These are phyloP conservation scores for Magallana gigas DNA, from an alignment of 1,140 invertebrate species.

Conservation along the genomic window DNA sequence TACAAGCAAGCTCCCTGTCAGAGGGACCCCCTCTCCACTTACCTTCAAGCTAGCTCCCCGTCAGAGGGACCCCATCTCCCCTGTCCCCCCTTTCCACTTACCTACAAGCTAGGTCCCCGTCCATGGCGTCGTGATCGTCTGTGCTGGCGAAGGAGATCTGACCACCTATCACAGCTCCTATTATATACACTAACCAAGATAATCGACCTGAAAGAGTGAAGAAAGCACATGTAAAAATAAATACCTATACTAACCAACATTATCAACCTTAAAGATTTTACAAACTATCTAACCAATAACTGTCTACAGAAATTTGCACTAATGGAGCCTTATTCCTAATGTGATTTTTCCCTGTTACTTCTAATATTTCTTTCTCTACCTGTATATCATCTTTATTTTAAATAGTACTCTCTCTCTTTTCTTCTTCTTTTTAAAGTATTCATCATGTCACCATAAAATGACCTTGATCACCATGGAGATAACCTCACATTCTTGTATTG, in stretches of 20 bases:
- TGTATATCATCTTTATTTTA: neutral
- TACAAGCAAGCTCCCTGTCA: no score
- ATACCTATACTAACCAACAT: no score
- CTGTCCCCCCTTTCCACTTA: no score
- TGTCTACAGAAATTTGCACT: neutral
- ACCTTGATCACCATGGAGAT: neutral
- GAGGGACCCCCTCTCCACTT: no score
- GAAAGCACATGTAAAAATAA: no score
- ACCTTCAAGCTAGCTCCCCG: no score
- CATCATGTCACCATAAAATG: neutral
- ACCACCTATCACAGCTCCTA: conserved; percentile 94
- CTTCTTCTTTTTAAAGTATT: neutral
- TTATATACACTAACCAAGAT: conserved; percentile 99
- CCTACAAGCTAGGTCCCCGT: conserved; percentile 84
- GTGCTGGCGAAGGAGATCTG: conserved; percentile 95
- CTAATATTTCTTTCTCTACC: no score
- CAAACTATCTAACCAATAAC: neutral
- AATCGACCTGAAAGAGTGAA: conserved; percentile 84
- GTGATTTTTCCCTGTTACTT: neutral
- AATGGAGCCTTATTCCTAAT: neutral
- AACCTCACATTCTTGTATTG: conserved; percentile 86
- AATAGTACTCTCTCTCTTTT: neutral
- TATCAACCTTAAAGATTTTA: no score
- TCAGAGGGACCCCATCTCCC: no score
- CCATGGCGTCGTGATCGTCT: conserved; percentile 99